Evolutionary conservation across 2,797 vertebrate species (phyloP).

Genomic region (Euthynnus affinis): DNA sequence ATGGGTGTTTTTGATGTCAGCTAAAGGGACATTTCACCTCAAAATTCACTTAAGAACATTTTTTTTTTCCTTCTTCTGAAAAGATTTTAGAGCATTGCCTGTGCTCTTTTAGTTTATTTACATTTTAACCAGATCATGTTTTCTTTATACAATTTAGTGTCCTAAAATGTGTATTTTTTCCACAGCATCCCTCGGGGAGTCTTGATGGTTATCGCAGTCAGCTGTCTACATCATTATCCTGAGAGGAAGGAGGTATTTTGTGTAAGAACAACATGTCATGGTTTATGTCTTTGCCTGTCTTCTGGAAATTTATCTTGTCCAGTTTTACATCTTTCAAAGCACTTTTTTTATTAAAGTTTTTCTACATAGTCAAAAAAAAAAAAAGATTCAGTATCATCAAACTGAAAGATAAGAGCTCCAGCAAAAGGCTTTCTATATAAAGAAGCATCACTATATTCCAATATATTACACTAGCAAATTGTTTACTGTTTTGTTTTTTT

Average conservation of each 20-base stretch:
- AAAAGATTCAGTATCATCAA: neutral
- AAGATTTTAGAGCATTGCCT: neutral
- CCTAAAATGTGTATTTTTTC: neutral
- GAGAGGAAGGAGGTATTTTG: neutral
- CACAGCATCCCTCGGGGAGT: neutral
- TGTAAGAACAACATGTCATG: neutral
- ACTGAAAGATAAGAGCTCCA: neutral
- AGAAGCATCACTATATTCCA: neutral
- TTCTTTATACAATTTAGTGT: neutral
- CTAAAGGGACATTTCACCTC: constrained; percentile 42
- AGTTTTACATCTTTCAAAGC: neutral
- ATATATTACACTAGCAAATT: neutral
- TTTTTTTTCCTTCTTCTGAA: neutral
- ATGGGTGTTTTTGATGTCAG: constrained; percentile 39
- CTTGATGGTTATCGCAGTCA: neutral
- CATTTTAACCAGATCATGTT: neutral
- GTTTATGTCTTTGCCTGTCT: neutral
- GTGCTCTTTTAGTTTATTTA: no score
- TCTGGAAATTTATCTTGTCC: neutral
- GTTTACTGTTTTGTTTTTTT: no score
- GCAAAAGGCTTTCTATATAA: neutral
- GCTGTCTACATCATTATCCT: neutral
- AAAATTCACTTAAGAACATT: neutral
- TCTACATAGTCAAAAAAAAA: neutral
- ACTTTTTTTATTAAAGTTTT: neutral